Percentiles rank a stretch among this genome's conserved stretches.
These are phyloP conservation scores for Phylloscopus collybita DNA, from an alignment of 2,797 vertebrate genomes.

Conservation along the genomic window DNA sequence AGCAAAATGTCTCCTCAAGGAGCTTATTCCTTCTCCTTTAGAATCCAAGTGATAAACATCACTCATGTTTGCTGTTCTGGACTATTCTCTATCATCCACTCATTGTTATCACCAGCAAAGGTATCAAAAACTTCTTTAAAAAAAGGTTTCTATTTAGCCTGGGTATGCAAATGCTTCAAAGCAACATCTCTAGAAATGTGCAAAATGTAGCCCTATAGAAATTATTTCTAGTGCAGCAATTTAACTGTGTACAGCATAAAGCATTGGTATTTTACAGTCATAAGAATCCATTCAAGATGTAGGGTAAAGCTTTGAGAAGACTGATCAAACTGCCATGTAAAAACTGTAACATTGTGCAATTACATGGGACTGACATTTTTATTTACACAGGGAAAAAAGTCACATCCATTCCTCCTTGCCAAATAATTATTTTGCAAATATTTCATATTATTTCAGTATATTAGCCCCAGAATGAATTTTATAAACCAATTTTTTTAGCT, in stretches of 20 bases:
- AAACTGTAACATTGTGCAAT: background rate
- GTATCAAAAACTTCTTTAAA: background rate
- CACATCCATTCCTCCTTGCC: background rate
- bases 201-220: background rate
- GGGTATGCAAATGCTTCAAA: background rate
- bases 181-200: background rate
- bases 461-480: background rate
- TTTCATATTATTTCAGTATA: background rate
- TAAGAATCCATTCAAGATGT: background rate
- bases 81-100: background rate
- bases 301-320: background rate
- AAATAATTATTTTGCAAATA: background rate
- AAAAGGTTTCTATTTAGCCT: background rate
- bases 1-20: background rate
- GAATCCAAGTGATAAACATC: background rate
- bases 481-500: background rate
- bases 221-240: background rate
- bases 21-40: background rate
- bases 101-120: background rate
- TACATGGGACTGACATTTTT: background rate
- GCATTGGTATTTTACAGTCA: background rate
- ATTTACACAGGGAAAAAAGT: background rate
- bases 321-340: background rate
- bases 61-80: background rate
- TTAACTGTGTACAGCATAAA: background rate